These are phyloP conservation scores for Lycophotia porphyrea DNA, from an alignment of 2,888 invertebrate genomes.

Conservation along the genomic window DNA sequence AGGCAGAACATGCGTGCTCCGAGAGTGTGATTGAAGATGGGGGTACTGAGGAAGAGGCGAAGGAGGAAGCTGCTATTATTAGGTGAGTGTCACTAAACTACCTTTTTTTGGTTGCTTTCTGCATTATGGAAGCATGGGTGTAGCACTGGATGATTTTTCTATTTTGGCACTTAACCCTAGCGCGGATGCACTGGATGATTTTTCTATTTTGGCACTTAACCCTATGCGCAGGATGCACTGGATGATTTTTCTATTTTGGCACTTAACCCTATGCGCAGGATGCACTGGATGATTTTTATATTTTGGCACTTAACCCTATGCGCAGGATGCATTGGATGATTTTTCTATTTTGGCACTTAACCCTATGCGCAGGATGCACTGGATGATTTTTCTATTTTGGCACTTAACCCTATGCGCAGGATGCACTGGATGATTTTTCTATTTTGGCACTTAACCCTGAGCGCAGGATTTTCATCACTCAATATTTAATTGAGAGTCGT, in stretches of 20 bases:
- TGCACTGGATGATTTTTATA: not conserved
- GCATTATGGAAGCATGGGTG: not conserved
- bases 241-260: not conserved
- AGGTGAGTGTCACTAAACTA: conserved; percentile 78
- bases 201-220: not conserved
- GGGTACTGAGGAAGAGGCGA: conserved; percentile 97
- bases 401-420: not conserved
- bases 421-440: not conserved
- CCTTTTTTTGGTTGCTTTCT: not conserved
- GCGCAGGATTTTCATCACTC: not conserved
- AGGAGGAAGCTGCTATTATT: conserved; percentile 97
- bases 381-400: not conserved
- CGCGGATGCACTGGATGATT: not conserved
- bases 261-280: not conserved
- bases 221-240: too few species aligned
- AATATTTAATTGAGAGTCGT: not conserved
- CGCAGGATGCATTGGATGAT: not conserved
- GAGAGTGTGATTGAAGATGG: conserved; percentile 97
- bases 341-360: not conserved
- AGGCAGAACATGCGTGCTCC: conserved; percentile 95
- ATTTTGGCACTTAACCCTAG: not conserved
- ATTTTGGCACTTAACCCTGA: not conserved
- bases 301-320: not conserved
- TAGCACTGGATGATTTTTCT: not conserved
- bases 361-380: too few species aligned